Evolutionary conservation across 2,888 invertebrate genomes (phyloP), one percentile per base, ranked within the genome.

Genomic region (Lepidochrysops patricia): DNA sequence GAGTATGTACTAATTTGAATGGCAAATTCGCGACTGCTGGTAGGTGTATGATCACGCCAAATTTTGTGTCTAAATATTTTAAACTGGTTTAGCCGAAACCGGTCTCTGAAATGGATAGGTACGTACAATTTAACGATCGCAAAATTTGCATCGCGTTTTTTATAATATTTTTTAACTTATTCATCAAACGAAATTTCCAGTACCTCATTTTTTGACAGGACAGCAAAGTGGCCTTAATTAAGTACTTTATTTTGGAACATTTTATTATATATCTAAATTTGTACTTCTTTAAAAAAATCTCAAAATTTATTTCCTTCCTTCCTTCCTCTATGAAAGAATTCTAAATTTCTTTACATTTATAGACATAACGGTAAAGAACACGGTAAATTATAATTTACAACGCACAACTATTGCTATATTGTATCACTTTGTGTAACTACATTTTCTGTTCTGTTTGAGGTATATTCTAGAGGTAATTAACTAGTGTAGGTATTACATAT

Each of bases 31-130:
- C 25, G 13, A 43, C 26, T 7, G 25, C 29, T 15, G 25, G 29
- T 29, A 32, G 12, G 54, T 29, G 32, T 54, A 27, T 50, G 29
- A 7, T 29, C 15, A 12, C 29, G 15, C 27, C 32, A 32, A 54
- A 15, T 54, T 54, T 54, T 54, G 54, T 32, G 54, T 29, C 54
- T 54, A 54, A 54, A 54, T 54, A 54, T 54, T 54, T 54, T 29
- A 29, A 54, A 54, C 54, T 29, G 54, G 54, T 54, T 29, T 32
- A 54, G 29, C 26, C 54, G 19, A 19, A 32, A 19, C 54, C 54
- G 19, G 27, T 54, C 54, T 54, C 54, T 1, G 32, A 26, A 50
- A 19, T 32, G 29, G 32, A 54, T 32, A 32, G 32, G 9, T 15
- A 32, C 54, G 9, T 15, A 50, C 26, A 9, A 19, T 43, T 43